Evolutionary conservation across 2,888 invertebrate species (phyloP).

Genomic region (Muschampia plurimacula): DNA sequence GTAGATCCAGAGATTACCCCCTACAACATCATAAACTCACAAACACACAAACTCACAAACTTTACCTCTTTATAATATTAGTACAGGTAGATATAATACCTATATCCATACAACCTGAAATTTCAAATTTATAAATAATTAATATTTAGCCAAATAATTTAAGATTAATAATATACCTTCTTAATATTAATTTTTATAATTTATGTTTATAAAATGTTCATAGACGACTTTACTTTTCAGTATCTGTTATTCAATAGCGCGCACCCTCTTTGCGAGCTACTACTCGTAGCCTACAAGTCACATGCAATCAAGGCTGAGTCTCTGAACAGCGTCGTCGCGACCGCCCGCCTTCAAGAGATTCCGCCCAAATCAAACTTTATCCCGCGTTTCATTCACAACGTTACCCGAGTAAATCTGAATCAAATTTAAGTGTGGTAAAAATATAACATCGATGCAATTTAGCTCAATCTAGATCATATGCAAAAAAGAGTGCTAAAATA

Average conservation of each 20-base stretch:
- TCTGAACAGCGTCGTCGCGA: neutral
- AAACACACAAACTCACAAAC: too few relatives aligned
- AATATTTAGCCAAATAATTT: too few relatives aligned
- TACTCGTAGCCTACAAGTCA: neutral
- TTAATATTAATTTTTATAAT: too few relatives aligned
- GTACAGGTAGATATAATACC: too few relatives aligned
- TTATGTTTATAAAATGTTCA: too few relatives aligned
- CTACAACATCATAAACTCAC: too few relatives aligned
- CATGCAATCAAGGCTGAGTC: conserved; percentile 1
- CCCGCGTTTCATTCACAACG: neutral
- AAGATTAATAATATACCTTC: too few relatives aligned
- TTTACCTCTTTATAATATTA: too few relatives aligned
- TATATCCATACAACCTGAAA: too few relatives aligned
- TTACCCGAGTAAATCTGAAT: neutral
- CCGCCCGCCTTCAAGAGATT: neutral
- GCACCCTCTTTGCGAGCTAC: neutral
- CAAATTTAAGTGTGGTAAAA: neutral
- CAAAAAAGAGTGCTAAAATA: neutral
- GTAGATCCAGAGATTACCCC: too few relatives aligned
- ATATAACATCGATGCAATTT: neutral
- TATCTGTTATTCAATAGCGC: neutral
- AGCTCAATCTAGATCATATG: neutral
- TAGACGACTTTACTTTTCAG: too few relatives aligned
- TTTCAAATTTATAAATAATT: too few relatives aligned
- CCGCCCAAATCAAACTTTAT: neutral